phyloP scores from a whole-genome alignment of 2,888 invertebrate genomes.

The Galeopsomyia nigrocyanea region DNA sequence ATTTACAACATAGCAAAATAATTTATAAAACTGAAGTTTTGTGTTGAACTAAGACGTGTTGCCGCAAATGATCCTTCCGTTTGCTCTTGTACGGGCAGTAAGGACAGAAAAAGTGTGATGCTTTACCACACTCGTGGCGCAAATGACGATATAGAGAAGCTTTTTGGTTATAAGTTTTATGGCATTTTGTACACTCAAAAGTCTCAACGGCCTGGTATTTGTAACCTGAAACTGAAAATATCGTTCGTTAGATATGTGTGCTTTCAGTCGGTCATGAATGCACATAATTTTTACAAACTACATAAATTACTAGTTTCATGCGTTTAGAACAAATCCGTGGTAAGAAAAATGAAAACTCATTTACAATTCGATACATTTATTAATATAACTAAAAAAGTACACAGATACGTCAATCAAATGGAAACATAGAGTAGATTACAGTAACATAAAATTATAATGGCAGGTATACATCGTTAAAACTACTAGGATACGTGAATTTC shows the following conservation, averaged over 20 bases:
- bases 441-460: too few relatives aligned
- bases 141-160: slow-evolving; percentile 61
- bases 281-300: too few relatives aligned
- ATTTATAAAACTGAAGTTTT: slow-evolving; percentile 5
- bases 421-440: too few relatives aligned
- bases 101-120: slow-evolving; percentile 56
- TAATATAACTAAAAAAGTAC: neutral
- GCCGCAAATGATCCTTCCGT: slow-evolving; percentile 60
- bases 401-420: neutral
- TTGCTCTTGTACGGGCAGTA: slow-evolving; percentile 63
- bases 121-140: slow-evolving; percentile 58
- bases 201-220: neutral
- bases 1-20: too few relatives aligned
- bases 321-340: too few relatives aligned
- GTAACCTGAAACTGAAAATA: too few relatives aligned
- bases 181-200: slow-evolving; percentile 60
- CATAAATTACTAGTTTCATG: too few relatives aligned
- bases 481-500: too few relatives aligned
- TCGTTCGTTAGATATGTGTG: too few relatives aligned
- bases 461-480: too few relatives aligned
- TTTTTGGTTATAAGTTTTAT: slow-evolving; percentile 60
- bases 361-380: neutral
- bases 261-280: too few relatives aligned
- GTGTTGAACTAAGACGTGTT: slow-evolving; percentile 49
- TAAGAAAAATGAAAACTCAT: neutral